phyloP scores from a whole-genome alignment of 2,797 vertebrate genomes.

The Rousettus madagascariensis region DNA sequence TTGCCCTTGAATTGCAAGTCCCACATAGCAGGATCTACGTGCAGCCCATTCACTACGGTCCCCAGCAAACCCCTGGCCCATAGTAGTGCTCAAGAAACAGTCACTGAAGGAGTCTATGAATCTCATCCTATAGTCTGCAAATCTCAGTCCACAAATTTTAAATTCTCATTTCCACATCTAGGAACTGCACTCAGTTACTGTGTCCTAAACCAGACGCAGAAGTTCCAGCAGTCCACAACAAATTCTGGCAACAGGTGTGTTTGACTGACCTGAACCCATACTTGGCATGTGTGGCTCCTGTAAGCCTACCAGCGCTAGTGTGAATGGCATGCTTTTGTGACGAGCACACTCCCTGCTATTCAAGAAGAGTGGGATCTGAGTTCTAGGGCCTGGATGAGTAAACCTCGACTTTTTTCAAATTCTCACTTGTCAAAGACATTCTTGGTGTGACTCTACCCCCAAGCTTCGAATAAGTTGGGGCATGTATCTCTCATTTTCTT shows the following conservation, averaged over 20 bases:
- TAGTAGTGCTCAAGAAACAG: neutral
- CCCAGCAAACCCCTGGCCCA: neutral
- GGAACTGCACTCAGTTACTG: neutral
- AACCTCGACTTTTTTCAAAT: neutral
- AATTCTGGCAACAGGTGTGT: neutral
- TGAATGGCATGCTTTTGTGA: neutral
- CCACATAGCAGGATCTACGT: neutral
- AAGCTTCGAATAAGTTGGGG: neutral
- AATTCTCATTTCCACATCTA: neutral
- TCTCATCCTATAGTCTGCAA: neutral
- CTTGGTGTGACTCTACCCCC: slow-evolving; percentile 55
- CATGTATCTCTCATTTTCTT: neutral
- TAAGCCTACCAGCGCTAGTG: neutral
- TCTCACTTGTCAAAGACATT: neutral
- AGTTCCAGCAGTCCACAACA: neutral
- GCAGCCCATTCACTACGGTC: neutral
- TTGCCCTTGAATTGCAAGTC: neutral
- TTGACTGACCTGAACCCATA: neutral
- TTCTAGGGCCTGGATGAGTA: neutral
- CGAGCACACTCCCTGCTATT: neutral
- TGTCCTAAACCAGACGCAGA: neutral
- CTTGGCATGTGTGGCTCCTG: neutral
- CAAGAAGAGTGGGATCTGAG: neutral
- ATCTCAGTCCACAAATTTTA: neutral
- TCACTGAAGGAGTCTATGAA: neutral